These are phyloP conservation scores for Lottia gigantea DNA, from an alignment of 2,888 invertebrate genomes.

Conservation along the genomic window DNA sequence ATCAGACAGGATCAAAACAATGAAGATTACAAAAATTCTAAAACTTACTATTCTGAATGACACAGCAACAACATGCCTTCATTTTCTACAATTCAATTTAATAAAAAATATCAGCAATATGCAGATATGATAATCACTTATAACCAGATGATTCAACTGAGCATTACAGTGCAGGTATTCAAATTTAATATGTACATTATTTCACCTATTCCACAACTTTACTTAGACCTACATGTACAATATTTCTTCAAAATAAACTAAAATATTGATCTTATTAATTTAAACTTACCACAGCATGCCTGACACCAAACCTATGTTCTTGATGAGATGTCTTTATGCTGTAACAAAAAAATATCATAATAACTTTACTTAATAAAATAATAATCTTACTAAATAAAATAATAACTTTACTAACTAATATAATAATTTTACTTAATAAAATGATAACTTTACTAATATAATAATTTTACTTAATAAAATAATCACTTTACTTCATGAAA, in stretches of 20 bases:
- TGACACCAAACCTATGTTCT: slow-evolving; percentile 61
- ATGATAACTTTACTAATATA: neutral
- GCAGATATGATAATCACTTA: too few relatives aligned
- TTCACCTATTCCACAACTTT: too few relatives aligned
- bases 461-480: too few relatives aligned
- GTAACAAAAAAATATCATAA: slow-evolving; percentile 33
- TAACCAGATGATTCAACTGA: too few relatives aligned
- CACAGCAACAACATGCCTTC: slow-evolving; percentile 49
- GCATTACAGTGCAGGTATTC: too few relatives aligned
- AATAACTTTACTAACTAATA: neutral
- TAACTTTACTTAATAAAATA: neutral
- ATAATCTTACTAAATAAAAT: too few relatives aligned
- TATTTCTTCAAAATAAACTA: too few relatives aligned
- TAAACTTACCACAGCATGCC: slow-evolving; percentile 20
- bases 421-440: neutral
- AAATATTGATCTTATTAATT: neutral
- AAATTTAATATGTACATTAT: too few relatives aligned
- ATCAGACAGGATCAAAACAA: too few relatives aligned
- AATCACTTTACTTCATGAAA: too few relatives aligned
- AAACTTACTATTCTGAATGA: slow-evolving; percentile 49
- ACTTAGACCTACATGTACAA: too few relatives aligned
- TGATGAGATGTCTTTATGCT: slow-evolving; percentile 60
- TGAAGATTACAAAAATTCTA: neutral
- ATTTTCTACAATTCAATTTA: slow-evolving; percentile 28
- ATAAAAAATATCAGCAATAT: neutral